Evolutionary conservation across 1,140 invertebrate genomes (phyloP).

Genomic region (Himalopsyche phryganea): DNA sequence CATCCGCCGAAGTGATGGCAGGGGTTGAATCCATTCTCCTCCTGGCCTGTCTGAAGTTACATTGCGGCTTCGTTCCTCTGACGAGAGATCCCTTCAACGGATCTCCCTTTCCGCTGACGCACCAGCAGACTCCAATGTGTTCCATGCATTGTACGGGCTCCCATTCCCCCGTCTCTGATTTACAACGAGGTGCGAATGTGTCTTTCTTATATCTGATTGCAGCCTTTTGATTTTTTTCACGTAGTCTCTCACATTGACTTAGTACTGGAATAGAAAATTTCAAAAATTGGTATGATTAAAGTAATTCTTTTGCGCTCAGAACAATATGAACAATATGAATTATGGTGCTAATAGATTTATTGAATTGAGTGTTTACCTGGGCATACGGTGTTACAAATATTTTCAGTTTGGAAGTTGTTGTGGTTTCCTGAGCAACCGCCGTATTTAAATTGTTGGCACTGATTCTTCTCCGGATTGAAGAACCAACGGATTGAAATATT

Average conservation of each 20-base stretch:
- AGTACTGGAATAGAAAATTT: slow-evolving; percentile 50
- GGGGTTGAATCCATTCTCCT: slow-evolving; percentile 37
- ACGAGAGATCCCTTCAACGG: slow-evolving; percentile 74
- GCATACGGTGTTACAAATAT: slow-evolving; percentile 79
- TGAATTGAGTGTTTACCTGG: too few species aligned
- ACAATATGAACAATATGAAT: too few species aligned
- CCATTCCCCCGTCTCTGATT: slow-evolving; percentile 69
- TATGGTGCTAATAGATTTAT: too few species aligned
- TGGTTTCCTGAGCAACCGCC: slow-evolving; percentile 76
- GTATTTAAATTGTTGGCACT: slow-evolving; percentile 68
- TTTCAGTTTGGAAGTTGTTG: slow-evolving; percentile 83
- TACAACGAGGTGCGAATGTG: slow-evolving; percentile 70
- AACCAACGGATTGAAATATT: slow-evolving; percentile 65
- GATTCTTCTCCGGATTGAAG: slow-evolving; percentile 75
- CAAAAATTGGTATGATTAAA: too few species aligned
- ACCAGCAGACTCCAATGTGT: slow-evolving; percentile 78
- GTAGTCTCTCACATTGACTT: slow-evolving; percentile 73
- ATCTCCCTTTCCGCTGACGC: slow-evolving; percentile 74
- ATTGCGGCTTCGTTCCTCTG: slow-evolving; percentile 65
- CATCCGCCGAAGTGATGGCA: slow-evolving; percentile 15
- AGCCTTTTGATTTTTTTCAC: slow-evolving; percentile 71
- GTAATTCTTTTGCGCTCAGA: too few species aligned
- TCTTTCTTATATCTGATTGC: slow-evolving; percentile 66
- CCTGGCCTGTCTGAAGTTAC: slow-evolving; percentile 72
- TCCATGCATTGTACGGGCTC: slow-evolving; percentile 77